These are phyloP conservation scores for Stenodema calcarata DNA, from an alignment of 2,888 invertebrate species.

Conservation along the genomic window DNA sequence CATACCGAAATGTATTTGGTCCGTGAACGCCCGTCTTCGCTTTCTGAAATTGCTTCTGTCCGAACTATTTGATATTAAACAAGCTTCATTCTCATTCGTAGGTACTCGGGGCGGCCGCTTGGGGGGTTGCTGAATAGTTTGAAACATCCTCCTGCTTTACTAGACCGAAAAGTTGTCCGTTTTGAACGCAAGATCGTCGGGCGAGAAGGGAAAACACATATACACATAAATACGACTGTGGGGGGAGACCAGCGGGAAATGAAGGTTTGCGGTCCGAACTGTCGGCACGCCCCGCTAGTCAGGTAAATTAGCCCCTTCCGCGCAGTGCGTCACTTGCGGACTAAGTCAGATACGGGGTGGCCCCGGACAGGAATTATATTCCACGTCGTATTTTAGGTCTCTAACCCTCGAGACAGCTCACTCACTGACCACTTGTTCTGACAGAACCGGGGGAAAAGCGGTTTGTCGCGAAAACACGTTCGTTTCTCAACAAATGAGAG, in stretches of 20 bases:
- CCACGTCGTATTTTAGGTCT: background rate
- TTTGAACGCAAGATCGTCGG: slow-evolving; percentile 6
- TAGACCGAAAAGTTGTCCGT: slow-evolving; percentile 13
- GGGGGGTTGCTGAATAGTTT: background rate
- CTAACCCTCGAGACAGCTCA: background rate
- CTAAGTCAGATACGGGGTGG: background rate
- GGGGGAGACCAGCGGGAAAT: background rate
- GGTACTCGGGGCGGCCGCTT: too few species aligned
- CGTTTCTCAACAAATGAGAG: too few species aligned
- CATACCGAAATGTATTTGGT: too few species aligned
- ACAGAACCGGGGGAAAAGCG: background rate
- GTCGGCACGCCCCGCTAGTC: slow-evolving; percentile 28
- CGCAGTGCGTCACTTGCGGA: background rate
- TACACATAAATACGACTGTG: background rate
- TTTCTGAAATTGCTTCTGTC: too few species aligned
- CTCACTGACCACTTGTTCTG: background rate
- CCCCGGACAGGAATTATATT: slow-evolving; percentile 36
- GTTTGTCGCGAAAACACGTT: background rate
- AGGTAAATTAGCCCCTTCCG: slow-evolving; percentile 40
- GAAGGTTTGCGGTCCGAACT: slow-evolving; percentile 27
- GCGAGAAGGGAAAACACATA: background rate
- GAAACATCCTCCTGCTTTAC: background rate
- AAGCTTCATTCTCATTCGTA: too few species aligned
- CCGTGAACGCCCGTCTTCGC: too few species aligned
- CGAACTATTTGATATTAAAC: too few species aligned